phyloP scores from a whole-genome alignment of 2,888 invertebrate species.

The Luperina nickerlii region DNA sequence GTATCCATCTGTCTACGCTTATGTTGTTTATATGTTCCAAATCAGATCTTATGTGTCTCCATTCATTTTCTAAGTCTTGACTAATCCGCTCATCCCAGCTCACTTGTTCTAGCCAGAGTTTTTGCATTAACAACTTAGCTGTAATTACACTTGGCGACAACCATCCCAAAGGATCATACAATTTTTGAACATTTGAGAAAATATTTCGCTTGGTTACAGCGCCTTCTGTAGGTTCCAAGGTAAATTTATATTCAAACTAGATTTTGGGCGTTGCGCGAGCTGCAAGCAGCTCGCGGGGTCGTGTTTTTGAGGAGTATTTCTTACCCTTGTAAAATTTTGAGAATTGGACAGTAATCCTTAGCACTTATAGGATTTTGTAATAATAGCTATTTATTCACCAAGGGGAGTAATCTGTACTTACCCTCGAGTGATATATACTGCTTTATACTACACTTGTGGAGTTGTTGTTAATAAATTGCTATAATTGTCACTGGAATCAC shows the following conservation, averaged over 20 bases:
- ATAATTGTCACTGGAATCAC: no score
- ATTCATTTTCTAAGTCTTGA: conserved; percentile 2
- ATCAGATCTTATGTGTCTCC: conserved; percentile 22
- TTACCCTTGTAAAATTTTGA: no score
- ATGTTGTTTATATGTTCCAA: conserved; percentile 20
- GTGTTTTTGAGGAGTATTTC: no score
- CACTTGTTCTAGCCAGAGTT: background rate
- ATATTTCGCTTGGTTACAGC: conserved; percentile 13
- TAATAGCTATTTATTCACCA: no score
- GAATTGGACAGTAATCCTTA: no score
- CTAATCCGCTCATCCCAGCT: background rate
- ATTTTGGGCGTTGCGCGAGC: no score
- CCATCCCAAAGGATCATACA: conserved; percentile 23
- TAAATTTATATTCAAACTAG: conserved; percentile 10
- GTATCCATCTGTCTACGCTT: conserved; percentile 19
- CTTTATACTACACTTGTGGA: no score
- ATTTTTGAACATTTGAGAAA: conserved; percentile 22
- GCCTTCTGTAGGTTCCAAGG: background rate
- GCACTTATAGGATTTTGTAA: no score
- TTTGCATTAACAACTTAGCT: conserved; percentile 2
- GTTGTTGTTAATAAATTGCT: no score
- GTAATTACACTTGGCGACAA: conserved; percentile 13
- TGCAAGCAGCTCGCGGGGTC: no score
- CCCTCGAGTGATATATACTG: no score
- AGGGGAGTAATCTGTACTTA: no score